phyloP scores from a whole-genome alignment of 2,113 vertebrate species.

The Phaethornis superciliosus region DNA sequence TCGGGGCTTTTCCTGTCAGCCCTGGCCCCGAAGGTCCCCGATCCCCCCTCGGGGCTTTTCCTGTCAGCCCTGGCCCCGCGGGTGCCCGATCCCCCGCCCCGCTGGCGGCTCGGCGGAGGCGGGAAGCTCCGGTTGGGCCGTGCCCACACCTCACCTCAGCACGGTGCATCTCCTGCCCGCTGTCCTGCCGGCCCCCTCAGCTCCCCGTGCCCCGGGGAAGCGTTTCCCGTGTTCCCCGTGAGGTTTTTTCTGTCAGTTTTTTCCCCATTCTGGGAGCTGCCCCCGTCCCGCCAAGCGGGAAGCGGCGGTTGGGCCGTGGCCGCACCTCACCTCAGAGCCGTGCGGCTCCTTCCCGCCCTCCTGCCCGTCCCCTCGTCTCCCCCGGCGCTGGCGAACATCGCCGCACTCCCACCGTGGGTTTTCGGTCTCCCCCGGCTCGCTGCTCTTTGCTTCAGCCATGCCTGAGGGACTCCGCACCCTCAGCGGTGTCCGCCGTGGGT shows the following conservation, averaged over 20 bases:
- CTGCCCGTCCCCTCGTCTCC: not conserved
- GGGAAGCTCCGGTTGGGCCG: not conserved
- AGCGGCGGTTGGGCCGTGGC: accelerated
- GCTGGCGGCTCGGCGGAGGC: not conserved
- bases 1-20: too few species aligned
- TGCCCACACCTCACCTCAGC: not conserved
- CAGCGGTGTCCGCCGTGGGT: accelerated
- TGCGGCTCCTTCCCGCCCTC: not conserved
- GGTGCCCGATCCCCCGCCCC: not conserved
- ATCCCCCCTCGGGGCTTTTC: too few species aligned
- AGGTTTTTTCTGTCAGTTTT: not conserved
- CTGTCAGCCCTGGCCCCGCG: too few species aligned
- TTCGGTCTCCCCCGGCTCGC: not conserved
- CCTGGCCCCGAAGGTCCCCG: too few species aligned
- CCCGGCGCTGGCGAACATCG: accelerated
- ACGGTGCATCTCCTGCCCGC: not conserved
- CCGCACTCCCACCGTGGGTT: accelerated
- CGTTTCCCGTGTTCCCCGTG: too few species aligned
- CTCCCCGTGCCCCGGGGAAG: not conserved
- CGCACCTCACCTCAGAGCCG: not conserved
- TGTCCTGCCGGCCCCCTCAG: not conserved
- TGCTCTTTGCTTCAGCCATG: not conserved
- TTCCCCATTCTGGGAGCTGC: not conserved
- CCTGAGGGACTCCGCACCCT: not conserved
- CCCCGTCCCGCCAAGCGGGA: not conserved